Evolutionary conservation across 1,140 invertebrate genomes (phyloP).

Genomic region (Oryzaephilus surinamensis): DNA sequence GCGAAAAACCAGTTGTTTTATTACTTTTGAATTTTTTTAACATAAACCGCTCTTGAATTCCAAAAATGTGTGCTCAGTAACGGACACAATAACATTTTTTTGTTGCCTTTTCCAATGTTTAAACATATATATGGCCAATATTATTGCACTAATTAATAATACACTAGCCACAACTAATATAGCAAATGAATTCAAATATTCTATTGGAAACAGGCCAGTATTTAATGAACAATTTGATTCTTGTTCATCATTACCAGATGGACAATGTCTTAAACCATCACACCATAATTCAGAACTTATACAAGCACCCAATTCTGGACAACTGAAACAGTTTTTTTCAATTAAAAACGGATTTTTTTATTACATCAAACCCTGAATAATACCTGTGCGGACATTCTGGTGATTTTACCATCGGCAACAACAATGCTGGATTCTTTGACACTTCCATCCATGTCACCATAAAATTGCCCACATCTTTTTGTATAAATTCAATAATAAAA

Average conservation of each 20-base stretch:
- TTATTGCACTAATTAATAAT: slow-evolving; percentile 20
- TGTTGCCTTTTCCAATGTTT: slow-evolving; percentile 29
- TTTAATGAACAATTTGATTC: slow-evolving; percentile 59
- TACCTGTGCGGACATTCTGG: slow-evolving; percentile 62
- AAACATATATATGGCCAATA: slow-evolving; percentile 26
- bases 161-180: slow-evolving; percentile 18
- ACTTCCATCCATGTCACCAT: slow-evolving; percentile 68
- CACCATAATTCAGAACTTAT: slow-evolving; percentile 63
- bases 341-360: no score
- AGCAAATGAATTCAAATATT: slow-evolving; percentile 38
- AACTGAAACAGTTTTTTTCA: slow-evolving; percentile 37
- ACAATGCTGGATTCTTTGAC: slow-evolving; percentile 52
- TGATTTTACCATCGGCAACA: slow-evolving; percentile 44
- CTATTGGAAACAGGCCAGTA: slow-evolving; percentile 48
- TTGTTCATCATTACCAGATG: slow-evolving; percentile 62
- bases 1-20: no score
- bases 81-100: slow-evolving; percentile 33
- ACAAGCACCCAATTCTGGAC: slow-evolving; percentile 61
- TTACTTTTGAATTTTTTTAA: slow-evolving; percentile 17
- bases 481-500: slow-evolving; percentile 60
- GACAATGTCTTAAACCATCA: slow-evolving; percentile 59
- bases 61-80: slow-evolving; percentile 36
- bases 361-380: slow-evolving; percentile 9
- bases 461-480: slow-evolving; percentile 58
- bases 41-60: slow-evolving; percentile 36